These are phyloP conservation scores for Apaloderma vittatum DNA, from an alignment of 2,113 vertebrate genomes.

Conservation along the genomic window DNA sequence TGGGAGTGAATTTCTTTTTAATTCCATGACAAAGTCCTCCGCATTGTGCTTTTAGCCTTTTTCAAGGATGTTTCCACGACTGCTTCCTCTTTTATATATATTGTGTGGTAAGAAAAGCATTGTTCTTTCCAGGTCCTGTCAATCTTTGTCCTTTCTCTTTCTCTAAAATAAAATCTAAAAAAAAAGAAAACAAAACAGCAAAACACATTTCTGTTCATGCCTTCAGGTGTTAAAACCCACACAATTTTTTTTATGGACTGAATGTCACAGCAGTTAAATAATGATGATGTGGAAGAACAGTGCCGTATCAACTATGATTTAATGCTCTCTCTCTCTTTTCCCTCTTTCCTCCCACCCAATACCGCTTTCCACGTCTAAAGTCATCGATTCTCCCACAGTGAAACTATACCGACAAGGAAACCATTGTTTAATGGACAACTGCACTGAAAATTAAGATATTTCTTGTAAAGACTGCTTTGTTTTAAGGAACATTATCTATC, in stretches of 20 bases:
- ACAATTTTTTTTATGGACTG: not conserved
- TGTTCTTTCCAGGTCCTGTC: not conserved
- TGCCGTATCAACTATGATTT: not conserved
- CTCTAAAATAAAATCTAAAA: not conserved
- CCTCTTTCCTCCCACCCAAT: not conserved
- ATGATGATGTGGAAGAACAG: conserved; percentile 5
- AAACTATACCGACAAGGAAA: not conserved
- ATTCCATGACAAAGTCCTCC: not conserved
- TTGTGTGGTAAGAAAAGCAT: not conserved
- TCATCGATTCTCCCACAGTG: not conserved
- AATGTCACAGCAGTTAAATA: conserved; percentile 23
- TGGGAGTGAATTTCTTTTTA: not conserved
- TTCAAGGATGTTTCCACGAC: not conserved
- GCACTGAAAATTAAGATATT: not conserved
- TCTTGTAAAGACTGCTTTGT: not conserved
- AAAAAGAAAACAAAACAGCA: not conserved
- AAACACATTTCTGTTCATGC: not conserved
- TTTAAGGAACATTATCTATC: not conserved
- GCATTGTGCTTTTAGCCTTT: not conserved
- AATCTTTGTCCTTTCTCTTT: not conserved
- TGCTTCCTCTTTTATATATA: not conserved
- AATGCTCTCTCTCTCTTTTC: not conserved
- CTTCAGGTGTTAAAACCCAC: conserved; percentile 56
- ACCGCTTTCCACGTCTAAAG: not conserved
- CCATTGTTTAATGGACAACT: not conserved